Evolutionary conservation across 2,113 vertebrate species (phyloP), one percentile per base, ranked within the genome.

Genomic region (Nesogale talazaci): DNA sequence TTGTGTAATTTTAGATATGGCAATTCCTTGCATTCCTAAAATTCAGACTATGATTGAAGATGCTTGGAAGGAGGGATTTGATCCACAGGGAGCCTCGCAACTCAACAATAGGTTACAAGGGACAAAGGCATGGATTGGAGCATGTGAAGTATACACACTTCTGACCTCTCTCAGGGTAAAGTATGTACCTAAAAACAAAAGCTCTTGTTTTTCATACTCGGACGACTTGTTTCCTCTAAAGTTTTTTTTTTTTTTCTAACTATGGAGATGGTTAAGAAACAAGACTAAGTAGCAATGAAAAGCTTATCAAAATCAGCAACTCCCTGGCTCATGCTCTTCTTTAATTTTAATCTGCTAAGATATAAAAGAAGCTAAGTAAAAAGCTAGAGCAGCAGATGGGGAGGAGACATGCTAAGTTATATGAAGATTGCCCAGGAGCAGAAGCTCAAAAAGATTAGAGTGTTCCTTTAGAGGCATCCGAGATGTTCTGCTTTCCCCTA

Each of bases 81-180:
- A 99, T 97, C 99, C 99, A 77, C 98, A 98, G 2, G 99, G 99
- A 19, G 99, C 99, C 4, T 98, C 98, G 92, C 99, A 99, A 91
- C 99, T 99, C 94, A 98, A 97, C 94, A 95, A 97, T 86, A 98
- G 90, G 79, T 97, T 99, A 89, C 98, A 98, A 77, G 99, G 98
- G 91, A 99, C 99, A 70, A 98, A 98, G 75, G 99, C 99, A 56
- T 99, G 99, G 99, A 99, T 99, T 81, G 99, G 99, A 96, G 98
- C 99, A 59, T 99, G 99, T 89, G 99, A 99, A 98, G 98, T 99
- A 92, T 99, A 99, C 95, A 97, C 98, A n/a, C 97, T 99, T 8
- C 97, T 99, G 93, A 99, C 98, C 69, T 99, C 97, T 75, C 97
- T 99, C 72, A 97, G 98, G 85, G 95, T 99, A 96, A 99, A 98